Evolutionary conservation across 2,888 invertebrate genomes (phyloP).

Genomic region (Lampropteryx suffumata): DNA sequence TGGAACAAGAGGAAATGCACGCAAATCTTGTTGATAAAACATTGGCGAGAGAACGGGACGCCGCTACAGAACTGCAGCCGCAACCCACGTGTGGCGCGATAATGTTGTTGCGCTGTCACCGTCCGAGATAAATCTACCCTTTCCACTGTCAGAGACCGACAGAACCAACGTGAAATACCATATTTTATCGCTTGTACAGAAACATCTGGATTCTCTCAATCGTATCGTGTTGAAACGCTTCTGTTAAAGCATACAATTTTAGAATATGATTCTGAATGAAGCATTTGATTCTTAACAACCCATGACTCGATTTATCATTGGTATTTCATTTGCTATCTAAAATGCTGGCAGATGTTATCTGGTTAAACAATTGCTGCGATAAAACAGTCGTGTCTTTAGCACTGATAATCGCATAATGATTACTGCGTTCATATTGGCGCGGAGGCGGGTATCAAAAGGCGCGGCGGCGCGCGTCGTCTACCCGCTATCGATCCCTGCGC

Average conservation of each 20-base stretch:
- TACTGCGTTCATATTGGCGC: slow-evolving; percentile 47
- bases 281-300: slow-evolving; percentile 8
- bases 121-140: slow-evolving; percentile 51
- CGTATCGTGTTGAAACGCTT: slow-evolving; percentile 13
- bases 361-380: too few relatives aligned
- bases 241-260: neutral
- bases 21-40: slow-evolving; percentile 41
- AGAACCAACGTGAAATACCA: slow-evolving; percentile 47
- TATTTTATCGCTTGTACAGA: slow-evolving; percentile 40
- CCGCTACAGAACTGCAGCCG: slow-evolving; percentile 33
- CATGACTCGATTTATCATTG: too few relatives aligned
- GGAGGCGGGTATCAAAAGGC: slow-evolving; percentile 46
- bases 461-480: slow-evolving; percentile 72
- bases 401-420: slow-evolving; percentile 59
- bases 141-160: slow-evolving; percentile 42
- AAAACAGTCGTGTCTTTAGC: neutral
- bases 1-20: slow-evolving; percentile 39
- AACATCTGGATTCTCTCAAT: slow-evolving; percentile 29
- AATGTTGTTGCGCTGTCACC: slow-evolving; percentile 59
- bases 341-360: neutral
- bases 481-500: slow-evolving; percentile 73
- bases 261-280: slow-evolving; percentile 5
- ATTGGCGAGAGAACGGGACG: slow-evolving; percentile 48
- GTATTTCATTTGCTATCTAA: neutral
- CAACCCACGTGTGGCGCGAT: slow-evolving; percentile 54